Conservation (phyloP, 1,140 invertebrate species). For the Hyposmocoma kahamanoa region DNA sequence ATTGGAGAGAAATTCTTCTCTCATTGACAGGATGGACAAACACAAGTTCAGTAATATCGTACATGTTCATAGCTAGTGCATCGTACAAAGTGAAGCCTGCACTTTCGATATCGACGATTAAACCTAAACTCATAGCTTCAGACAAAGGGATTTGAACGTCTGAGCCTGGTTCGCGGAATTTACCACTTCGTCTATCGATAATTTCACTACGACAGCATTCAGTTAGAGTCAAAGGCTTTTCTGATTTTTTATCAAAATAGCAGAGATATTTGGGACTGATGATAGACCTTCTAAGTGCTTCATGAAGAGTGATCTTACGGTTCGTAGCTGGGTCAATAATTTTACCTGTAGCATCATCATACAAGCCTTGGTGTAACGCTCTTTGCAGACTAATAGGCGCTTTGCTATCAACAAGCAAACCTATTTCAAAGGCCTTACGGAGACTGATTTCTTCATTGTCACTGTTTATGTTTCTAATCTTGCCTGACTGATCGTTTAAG, state of each 20-base stretch:
- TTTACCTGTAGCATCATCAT: constrained; percentile 87
- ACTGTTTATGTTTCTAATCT: constrained; percentile 80
- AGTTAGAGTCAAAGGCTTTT: constrained; percentile 80
- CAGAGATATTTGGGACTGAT: constrained; percentile 87
- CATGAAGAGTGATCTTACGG: constrained; percentile 86
- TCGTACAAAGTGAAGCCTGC: constrained; percentile 88
- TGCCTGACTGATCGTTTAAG: constrained; percentile 83
- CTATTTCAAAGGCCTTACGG: constrained; percentile 85
- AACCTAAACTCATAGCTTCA: constrained; percentile 82
- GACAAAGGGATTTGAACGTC: constrained; percentile 79
- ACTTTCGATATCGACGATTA: constrained; percentile 90
- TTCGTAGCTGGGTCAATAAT: constrained; percentile 85
- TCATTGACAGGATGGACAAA: constrained; percentile 90
- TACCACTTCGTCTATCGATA: constrained; percentile 86
- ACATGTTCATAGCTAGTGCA: constrained; percentile 87
- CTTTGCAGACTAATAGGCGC: constrained; percentile 89
- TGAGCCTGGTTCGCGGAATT: constrained; percentile 83
- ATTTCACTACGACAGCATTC: constrained; percentile 87
- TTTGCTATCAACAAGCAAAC: constrained; percentile 86
- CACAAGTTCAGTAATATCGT: constrained; percentile 80
- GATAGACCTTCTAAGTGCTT: constrained; percentile 86
- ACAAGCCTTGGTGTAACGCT: constrained; percentile 90
- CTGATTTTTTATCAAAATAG: constrained; percentile 83
- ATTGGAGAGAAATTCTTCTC: constrained; percentile 83
- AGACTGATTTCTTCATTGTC: constrained; percentile 82